phyloP scores from a whole-genome alignment of 2,888 invertebrate species.

The Oxycera nigricornis region DNA sequence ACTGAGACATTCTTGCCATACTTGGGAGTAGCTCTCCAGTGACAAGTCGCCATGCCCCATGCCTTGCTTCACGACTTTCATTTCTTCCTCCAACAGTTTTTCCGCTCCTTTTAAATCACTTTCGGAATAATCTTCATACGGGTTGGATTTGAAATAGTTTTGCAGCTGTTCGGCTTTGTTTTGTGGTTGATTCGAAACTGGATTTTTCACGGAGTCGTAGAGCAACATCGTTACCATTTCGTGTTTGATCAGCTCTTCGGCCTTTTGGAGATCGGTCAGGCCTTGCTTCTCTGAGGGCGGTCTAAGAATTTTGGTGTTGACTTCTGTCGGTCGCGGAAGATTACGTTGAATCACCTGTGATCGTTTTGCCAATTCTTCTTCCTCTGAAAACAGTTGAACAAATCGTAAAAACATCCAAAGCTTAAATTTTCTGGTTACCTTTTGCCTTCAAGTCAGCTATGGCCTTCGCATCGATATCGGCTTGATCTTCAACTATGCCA shows the following conservation, averaged over 20 bases:
- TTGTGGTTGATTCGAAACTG: slow-evolving; percentile 63
- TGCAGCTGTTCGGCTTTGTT: slow-evolving; percentile 69
- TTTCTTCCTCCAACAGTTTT: slow-evolving; percentile 76
- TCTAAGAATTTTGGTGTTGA: slow-evolving; percentile 82
- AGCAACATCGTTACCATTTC: slow-evolving; percentile 97
- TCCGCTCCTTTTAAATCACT: slow-evolving; percentile 74
- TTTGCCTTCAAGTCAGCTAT: slow-evolving; percentile 74
- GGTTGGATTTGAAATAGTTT: slow-evolving; percentile 84
- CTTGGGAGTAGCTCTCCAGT: slow-evolving; percentile 89
- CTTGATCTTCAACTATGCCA: slow-evolving; percentile 79
- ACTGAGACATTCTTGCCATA: slow-evolving; percentile 96
- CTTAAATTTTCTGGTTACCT: slow-evolving; percentile 60
- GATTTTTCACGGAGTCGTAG: slow-evolving; percentile 85
- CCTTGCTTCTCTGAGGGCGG: slow-evolving; percentile 78
- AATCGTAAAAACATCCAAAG: slow-evolving; percentile 24
- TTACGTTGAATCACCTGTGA: slow-evolving; percentile 87
- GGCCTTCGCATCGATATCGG: slow-evolving; percentile 78
- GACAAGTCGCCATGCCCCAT: slow-evolving; percentile 97
- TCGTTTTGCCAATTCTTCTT: slow-evolving; percentile 69
- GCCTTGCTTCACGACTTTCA: slow-evolving; percentile 87
- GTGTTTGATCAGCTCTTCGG: slow-evolving; percentile 93
- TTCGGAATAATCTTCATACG: slow-evolving; percentile 76
- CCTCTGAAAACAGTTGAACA: slow-evolving; percentile 31
- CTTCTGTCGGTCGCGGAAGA: slow-evolving; percentile 84
- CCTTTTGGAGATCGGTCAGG: slow-evolving; percentile 87